Conservation (phyloP, 92 coral and sea anemone species). For the Nematostella vectensis region DNA sequence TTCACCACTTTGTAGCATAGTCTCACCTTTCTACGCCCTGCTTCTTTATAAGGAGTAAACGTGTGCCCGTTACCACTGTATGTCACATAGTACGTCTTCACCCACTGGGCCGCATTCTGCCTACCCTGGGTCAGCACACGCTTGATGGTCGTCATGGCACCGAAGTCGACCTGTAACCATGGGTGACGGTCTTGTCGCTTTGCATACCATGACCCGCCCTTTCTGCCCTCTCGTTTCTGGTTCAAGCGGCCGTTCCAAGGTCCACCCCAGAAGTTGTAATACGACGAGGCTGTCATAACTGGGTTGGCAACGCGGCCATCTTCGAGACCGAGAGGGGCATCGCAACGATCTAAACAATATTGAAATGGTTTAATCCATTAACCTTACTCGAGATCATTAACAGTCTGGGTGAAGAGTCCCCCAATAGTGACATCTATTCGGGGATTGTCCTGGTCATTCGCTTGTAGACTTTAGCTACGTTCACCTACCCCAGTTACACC, state of each 20-base stretch:
- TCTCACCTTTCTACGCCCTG: constrained; percentile 43
- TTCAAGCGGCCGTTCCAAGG: constrained; percentile 75
- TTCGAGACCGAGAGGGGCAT: constrained; percentile 53
- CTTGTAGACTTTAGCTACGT: too few relatives aligned
- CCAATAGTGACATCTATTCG: too few relatives aligned
- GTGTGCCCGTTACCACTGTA: constrained; percentile 35
- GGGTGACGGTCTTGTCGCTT: constrained; percentile 42
- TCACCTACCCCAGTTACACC: constrained; percentile 47
- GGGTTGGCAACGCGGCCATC: constrained; percentile 75
- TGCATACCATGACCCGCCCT: constrained; percentile 71
- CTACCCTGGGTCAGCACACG: constrained; percentile 46
- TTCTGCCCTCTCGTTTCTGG: constrained; percentile 46
- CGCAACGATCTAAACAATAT: constrained; percentile 7
- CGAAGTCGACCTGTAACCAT: constrained; percentile 57
- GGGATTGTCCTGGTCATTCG: too few relatives aligned
- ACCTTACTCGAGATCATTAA: too few relatives aligned
- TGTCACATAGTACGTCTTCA: constrained; percentile 39
- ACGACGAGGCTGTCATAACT: constrained; percentile 63
- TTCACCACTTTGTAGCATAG: too few relatives aligned
- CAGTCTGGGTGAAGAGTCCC: too few relatives aligned
- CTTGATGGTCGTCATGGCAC: constrained; percentile 30
- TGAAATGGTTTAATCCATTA: too few relatives aligned
- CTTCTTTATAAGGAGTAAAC: constrained; percentile 35
- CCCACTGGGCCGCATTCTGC: constrained; percentile 42
- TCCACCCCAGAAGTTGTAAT: constrained; percentile 55